These are phyloP conservation scores for Tor tambroides DNA, from an alignment of 2,113 vertebrate genomes.

Conservation along the genomic window DNA sequence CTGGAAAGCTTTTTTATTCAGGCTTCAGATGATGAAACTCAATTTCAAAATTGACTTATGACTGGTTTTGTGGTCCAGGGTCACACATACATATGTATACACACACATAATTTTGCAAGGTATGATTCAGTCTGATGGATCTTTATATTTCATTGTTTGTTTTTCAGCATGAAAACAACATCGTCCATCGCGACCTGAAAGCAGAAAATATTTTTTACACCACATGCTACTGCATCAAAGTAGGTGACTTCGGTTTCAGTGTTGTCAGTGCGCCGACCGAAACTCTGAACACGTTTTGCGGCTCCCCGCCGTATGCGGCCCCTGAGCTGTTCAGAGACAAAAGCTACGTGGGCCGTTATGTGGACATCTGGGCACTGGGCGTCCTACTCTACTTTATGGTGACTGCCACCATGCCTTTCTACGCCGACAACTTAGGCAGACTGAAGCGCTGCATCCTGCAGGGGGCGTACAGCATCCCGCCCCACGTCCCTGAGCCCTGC, in stretches of 20 bases:
- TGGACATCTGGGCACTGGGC: constrained; percentile 81
- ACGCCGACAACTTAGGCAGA: constrained; percentile 68
- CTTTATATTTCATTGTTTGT: background rate
- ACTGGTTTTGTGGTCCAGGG: too few relatives aligned
- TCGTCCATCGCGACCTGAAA: constrained; percentile 81
- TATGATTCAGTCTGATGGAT: background rate
- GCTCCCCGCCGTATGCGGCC: constrained; percentile 78
- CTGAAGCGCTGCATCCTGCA: constrained; percentile 77
- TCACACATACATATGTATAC: too few relatives aligned
- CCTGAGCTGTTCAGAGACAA: constrained; percentile 78
- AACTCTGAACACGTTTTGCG: constrained; percentile 75
- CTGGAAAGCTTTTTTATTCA: too few relatives aligned
- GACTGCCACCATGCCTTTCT: constrained; percentile 75
- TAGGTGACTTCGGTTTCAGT: constrained; percentile 82
- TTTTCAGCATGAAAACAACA: constrained; percentile 76
- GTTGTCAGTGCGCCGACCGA: constrained; percentile 61
- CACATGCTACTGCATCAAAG: constrained; percentile 76
- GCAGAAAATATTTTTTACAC: constrained; percentile 81
- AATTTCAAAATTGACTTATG: too few relatives aligned
- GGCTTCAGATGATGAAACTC: too few relatives aligned
- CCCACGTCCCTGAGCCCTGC: constrained; percentile 68
- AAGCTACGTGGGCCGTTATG: constrained; percentile 71
- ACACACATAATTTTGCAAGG: too few relatives aligned
- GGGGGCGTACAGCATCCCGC: constrained; percentile 75
- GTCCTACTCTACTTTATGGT: constrained; percentile 79